These are phyloP conservation scores for Acrossocheilus wenchowensis DNA, from an alignment of 2,797 vertebrate genomes.

Conservation along the genomic window DNA sequence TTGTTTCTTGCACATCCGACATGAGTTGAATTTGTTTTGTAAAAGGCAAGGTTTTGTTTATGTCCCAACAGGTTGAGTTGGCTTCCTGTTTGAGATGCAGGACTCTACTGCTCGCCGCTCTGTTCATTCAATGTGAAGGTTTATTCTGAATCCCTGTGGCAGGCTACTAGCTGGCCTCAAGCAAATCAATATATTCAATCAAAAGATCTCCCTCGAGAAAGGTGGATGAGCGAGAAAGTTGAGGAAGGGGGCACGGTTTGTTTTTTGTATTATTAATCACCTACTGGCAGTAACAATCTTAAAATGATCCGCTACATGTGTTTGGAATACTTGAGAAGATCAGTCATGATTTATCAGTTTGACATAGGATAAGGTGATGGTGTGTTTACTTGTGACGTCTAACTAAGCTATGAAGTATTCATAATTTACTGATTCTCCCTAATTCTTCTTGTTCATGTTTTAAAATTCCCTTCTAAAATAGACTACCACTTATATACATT, in stretches of 20 bases:
- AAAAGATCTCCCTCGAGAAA: conserved; percentile 45
- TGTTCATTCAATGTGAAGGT: conserved; percentile 50
- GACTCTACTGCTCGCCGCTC: conserved; percentile 16
- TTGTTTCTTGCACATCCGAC: conserved; percentile 21
- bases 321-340: conserved; percentile 39
- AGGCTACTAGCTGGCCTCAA: conserved; percentile 52
- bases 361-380: no score
- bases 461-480: neutral
- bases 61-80: conserved; percentile 38
- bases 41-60: conserved; percentile 54
- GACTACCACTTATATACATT: neutral
- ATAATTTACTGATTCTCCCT: neutral
- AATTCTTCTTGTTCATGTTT: neutral
- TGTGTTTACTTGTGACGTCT: neutral
- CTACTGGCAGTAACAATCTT: conserved; percentile 48
- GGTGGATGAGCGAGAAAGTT: conserved; percentile 29
- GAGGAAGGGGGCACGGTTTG: conserved; percentile 48
- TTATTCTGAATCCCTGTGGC: conserved; percentile 52
- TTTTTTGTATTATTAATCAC: conserved; percentile 61
- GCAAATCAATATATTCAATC: conserved; percentile 58
- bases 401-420: neutral
- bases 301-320: conserved; percentile 37
- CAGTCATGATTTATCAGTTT: conserved; percentile 19
- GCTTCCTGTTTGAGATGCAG: conserved; percentile 53
- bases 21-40: conserved; percentile 45